These are phyloP conservation scores for Melanaphis sacchari DNA, from an alignment of 1,140 invertebrate genomes.

Conservation along the genomic window DNA sequence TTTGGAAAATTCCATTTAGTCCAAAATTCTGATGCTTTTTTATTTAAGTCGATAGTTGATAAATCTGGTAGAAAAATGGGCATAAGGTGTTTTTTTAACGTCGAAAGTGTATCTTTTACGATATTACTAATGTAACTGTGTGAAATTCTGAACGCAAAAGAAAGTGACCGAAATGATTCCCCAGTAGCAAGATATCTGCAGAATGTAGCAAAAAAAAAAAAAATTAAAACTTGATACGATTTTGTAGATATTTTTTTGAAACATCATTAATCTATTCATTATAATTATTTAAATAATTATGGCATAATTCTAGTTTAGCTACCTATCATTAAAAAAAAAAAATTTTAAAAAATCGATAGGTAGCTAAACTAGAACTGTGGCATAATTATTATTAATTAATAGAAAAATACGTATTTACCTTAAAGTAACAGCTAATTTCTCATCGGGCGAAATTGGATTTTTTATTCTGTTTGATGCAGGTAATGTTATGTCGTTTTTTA, in stretches of 20 bases:
- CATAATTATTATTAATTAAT: no score
- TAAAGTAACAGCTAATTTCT: conserved; percentile 9
- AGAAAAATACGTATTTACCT: not conserved
- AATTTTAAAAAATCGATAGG: no score
- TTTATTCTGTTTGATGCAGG: no score
- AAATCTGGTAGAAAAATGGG: not conserved
- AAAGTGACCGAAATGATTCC: not conserved
- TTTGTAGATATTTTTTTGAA: no score
- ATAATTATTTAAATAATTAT: no score
- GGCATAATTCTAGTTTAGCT: no score
- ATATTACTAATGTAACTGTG: not conserved
- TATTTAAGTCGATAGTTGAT: not conserved
- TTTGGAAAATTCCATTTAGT: conserved; percentile 61
- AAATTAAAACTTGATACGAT: no score
- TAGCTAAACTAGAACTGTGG: no score
- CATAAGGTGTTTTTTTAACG: not conserved
- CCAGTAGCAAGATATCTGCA: not conserved
- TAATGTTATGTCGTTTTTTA: not conserved
- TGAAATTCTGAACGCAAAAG: conserved; percentile 11
- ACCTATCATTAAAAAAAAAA: no score
- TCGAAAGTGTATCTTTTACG: not conserved
- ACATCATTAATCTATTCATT: no score
- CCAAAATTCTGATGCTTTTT: conserved; percentile 59
- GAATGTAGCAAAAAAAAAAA: not conserved
- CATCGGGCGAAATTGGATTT: not conserved